Conservation (phyloP, 2,797 vertebrate genomes). For the Calcarius lapponicus region DNA sequence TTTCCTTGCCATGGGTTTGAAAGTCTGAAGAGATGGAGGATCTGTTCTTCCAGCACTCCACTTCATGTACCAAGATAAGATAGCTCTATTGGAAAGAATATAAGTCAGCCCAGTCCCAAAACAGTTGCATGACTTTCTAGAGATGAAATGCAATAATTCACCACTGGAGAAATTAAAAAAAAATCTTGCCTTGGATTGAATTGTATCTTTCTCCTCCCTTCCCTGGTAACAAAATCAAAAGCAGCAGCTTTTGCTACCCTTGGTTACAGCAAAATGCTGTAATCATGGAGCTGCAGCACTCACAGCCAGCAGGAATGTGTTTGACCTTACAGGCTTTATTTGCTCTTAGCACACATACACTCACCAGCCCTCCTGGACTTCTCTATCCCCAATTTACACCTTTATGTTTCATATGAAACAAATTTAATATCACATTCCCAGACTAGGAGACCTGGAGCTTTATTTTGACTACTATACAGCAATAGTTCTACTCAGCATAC, state of each 20-base stretch:
- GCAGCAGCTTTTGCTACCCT: background rate
- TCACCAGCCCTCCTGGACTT: background rate
- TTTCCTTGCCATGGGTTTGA: conserved; percentile 30
- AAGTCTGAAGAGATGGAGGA: conserved; percentile 41
- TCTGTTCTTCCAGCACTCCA: background rate
- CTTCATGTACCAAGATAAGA: background rate
- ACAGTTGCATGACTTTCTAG: background rate
- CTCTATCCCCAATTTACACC: background rate
- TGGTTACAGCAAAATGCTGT: background rate
- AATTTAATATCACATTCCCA: background rate
- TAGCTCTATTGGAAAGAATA: background rate
- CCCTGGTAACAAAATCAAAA: background rate
- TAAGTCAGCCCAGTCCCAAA: background rate
- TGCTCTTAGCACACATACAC: background rate
- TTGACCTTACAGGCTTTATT: background rate
- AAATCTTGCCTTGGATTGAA: background rate
- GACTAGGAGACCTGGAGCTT: background rate
- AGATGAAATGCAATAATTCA: background rate
- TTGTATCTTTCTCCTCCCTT: background rate
- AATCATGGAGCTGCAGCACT: background rate
- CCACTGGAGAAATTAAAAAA: background rate
- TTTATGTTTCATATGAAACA: background rate
- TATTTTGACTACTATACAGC: background rate
- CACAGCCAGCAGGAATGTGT: background rate
- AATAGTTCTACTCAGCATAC: background rate